A percentile compares a stretch with the other conserved stretches of the same genome.
Evolutionary conservation across 2,113 vertebrate genomes (phyloP).

Genomic region (Nerophis lumbriciformis): DNA sequence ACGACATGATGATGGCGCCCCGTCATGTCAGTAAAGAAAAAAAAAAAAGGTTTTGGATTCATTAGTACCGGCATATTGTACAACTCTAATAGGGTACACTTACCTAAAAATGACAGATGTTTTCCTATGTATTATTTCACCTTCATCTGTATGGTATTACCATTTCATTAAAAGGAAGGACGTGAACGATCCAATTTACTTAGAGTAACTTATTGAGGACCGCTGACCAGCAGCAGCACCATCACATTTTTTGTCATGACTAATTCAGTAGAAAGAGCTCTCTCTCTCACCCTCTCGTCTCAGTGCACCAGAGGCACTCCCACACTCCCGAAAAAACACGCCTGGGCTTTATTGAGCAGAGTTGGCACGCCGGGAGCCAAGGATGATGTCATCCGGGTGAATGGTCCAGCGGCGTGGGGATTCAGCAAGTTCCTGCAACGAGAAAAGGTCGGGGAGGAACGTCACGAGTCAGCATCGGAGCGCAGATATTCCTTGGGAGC

Average conservation of each 20-base stretch:
- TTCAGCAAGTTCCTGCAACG: constrained; percentile 62
- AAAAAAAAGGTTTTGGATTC: too few relatives aligned
- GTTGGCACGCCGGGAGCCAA: constrained; percentile 53
- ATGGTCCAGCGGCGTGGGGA: constrained; percentile 55
- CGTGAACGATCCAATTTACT: constrained; percentile 19
- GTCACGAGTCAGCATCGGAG: constrained; percentile 17
- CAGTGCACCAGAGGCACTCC: constrained; percentile 55
- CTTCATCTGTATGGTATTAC: not conserved
- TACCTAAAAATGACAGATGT: not conserved
- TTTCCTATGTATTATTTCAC: not conserved
- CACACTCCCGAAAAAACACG: constrained; percentile 51
- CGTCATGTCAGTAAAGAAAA: too few relatives aligned
- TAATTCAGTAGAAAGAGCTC: constrained; percentile 53
- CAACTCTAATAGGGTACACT: too few relatives aligned
- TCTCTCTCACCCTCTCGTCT: constrained; percentile 55
- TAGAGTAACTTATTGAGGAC: constrained; percentile 17
- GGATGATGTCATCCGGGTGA: constrained; percentile 65
- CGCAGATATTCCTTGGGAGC: constrained; percentile 23
- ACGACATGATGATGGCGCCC: too few relatives aligned
- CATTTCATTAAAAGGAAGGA: not conserved
- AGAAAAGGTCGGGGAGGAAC: constrained; percentile 34
- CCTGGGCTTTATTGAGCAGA: constrained; percentile 61
- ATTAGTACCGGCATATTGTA: too few relatives aligned
- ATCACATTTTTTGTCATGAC: constrained; percentile 29
- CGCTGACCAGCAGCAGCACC: constrained; percentile 27